Evolutionary conservation across 2,797 vertebrate species (phyloP).

Genomic region (Takifugu rubripes): DNA sequence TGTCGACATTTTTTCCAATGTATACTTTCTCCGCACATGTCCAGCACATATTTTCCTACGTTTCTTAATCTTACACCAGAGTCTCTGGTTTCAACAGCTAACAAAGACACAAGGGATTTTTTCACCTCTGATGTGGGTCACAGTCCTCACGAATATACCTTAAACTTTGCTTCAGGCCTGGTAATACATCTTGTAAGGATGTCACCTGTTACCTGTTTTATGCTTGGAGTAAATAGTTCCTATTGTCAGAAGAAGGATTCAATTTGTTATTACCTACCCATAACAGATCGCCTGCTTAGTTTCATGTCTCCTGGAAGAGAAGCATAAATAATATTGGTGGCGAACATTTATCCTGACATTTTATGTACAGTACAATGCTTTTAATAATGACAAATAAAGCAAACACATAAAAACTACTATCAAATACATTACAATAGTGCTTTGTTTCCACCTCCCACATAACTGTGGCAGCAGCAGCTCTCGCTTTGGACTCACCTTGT

Average conservation of each 20-base stretch:
- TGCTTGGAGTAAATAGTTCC: background rate
- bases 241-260: background rate
- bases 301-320: constrained; percentile 69
- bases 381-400: too few species aligned
- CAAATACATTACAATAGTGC: too few species aligned
- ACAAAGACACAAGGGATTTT: constrained; percentile 48
- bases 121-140: constrained; percentile 47
- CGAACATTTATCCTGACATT: constrained; percentile 5
- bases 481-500: constrained; percentile 55
- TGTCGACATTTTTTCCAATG: too few species aligned
- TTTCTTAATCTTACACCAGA: constrained; percentile 7
- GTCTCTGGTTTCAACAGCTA: constrained; percentile 50
- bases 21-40: background rate
- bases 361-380: background rate
- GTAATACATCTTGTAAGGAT: constrained; percentile 6
- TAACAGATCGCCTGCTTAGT: constrained; percentile 58
- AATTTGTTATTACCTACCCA: constrained; percentile 56
- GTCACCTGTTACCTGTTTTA: background rate
- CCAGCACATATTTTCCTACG: background rate
- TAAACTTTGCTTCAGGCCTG: background rate
- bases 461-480: too few species aligned
- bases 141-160: constrained; percentile 27
- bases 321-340: constrained; percentile 32
- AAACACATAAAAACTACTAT: background rate
- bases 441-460: constrained; percentile 5